Evolutionary conservation across 2,888 invertebrate species (phyloP), one percentile per base, ranked within the genome.

Genomic region (Venusia cambrica): DNA sequence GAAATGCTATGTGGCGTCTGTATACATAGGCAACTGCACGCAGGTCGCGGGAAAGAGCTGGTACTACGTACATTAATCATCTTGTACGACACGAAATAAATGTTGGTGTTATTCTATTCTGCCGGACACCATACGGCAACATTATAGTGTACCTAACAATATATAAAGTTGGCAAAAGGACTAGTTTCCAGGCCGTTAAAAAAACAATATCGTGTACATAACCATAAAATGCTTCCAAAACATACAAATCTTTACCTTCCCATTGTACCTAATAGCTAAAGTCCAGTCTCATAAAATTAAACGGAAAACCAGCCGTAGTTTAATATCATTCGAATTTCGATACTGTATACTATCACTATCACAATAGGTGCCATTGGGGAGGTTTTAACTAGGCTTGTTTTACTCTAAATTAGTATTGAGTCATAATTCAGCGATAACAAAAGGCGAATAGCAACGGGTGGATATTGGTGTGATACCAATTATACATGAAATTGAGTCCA

Each of bases 381-480:
- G 53, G 54, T 56, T 54, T 55, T 62, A 51, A 49, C 49, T 34
- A 48, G 53, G 51, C 51, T 54, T 54, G 56, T 63, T 72, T 62
- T 48, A 66, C 55, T 64, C 59, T 60, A 71, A 77, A 78, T 80
- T 73, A 71, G 65, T 69, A 64, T 66, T 63, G 58, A 65, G 57
- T 67, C 69, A 72, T 78, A 75, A 77, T 65, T 78, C 66, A 73
- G 56, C 37, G 51, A 57, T 53, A 75, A 80, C 78, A 79, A 81
- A 71, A 76, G 76, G 63, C 63, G 57, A 65, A 62, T 48, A 59
- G 61, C 62, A 55, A 56, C 51, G 52, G 64, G 58, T 61, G n/a
- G n/a, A 66, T 73, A 70, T 73, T 69, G 63, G 69, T 58, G 62
- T 68, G 71, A 71, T 73, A 72, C 73, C 73, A 79, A 79, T 78